These are phyloP conservation scores for Nezara viridula DNA, from an alignment of 2,888 invertebrate species.

Conservation along the genomic window DNA sequence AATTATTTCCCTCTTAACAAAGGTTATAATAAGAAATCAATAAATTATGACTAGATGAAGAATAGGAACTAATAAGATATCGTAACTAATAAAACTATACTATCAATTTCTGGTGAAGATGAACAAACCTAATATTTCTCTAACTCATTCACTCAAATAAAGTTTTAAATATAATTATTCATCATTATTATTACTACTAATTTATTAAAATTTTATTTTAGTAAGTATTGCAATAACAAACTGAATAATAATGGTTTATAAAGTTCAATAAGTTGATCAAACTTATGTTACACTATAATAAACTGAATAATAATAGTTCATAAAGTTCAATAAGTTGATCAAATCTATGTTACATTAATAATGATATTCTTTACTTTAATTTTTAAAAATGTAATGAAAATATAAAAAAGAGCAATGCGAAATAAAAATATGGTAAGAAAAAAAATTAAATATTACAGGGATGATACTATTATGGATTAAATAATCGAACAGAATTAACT, in stretches of 20 bases:
- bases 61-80: neutral
- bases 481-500: no score
- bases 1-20: neutral
- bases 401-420: neutral
- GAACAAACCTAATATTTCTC: neutral
- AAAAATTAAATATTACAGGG: no score
- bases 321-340: neutral
- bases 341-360: neutral
- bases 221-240: neutral
- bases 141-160: conserved; percentile 3
- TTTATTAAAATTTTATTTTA: neutral
- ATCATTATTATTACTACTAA: neutral
- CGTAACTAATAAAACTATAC: neutral
- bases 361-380: neutral
- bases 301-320: no score
- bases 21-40: neutral
- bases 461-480: no score
- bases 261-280: no score
- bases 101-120: neutral
- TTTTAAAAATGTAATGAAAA: neutral
- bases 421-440: no score
- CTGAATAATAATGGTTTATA: neutral
- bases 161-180: neutral
- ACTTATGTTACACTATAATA: no score
- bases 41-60: neutral